Conservation (phyloP, 2,888 invertebrate species). For the Limnephilus auricula region DNA sequence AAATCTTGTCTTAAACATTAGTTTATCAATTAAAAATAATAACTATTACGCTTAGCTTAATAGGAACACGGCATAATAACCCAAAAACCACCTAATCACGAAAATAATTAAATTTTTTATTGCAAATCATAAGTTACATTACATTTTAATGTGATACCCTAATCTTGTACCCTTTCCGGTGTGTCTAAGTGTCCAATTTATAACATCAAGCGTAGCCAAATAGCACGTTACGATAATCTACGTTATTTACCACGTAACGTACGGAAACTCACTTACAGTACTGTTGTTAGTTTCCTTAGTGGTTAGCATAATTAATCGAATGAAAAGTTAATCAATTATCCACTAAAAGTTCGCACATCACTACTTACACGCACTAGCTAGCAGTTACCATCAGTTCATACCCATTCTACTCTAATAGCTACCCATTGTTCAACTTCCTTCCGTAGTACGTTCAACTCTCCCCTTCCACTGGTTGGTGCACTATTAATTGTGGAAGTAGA, state of each 20-base stretch:
- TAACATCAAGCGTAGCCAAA: background rate
- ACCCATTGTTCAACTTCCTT: background rate
- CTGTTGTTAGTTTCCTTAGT: background rate
- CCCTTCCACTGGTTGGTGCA: background rate
- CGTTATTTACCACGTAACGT: background rate
- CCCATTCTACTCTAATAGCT: background rate
- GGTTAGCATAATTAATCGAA: background rate
- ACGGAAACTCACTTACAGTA: background rate
- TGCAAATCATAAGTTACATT: no score
- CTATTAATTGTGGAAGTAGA: no score
- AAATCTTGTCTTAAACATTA: no score
- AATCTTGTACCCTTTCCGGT: no score
- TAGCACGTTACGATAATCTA: background rate
- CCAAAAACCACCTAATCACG: no score
- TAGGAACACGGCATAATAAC: no score
- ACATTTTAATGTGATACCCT: no score
- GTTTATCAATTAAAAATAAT: no score
- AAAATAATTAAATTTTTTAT: no score
- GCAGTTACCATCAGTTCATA: background rate
- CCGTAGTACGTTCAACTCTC: background rate
- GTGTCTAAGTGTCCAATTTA: background rate
- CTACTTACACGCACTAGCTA: background rate
- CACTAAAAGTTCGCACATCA: background rate
- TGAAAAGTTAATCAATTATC: background rate
- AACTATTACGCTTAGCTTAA: no score